Evolutionary conservation across 2,797 vertebrate species (phyloP).

Genomic region (Miichthys miiuy): DNA sequence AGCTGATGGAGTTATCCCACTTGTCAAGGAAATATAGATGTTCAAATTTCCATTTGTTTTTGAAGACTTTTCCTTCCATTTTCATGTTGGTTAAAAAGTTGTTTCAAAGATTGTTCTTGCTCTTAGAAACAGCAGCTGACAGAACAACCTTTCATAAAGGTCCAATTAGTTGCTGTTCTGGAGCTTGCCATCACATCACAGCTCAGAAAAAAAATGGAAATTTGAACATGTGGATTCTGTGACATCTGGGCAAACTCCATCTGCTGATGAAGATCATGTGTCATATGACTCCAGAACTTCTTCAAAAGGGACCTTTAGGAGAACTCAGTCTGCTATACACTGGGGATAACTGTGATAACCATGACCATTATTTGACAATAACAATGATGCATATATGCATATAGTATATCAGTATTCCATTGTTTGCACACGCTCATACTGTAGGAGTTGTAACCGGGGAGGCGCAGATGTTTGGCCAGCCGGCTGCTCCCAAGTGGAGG

Average conservation of each 20-base stretch:
- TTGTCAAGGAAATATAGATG: not conserved
- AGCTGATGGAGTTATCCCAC: not conserved
- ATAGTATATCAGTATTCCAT: conserved; percentile 5
- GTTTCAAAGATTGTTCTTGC: not conserved
- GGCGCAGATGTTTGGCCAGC: conserved; percentile 72
- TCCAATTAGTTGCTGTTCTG: not conserved
- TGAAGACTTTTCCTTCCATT: not conserved
- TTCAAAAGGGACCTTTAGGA: not conserved
- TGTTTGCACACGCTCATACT: conserved; percentile 35
- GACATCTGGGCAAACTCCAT: not conserved
- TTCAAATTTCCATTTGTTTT: too few relatives aligned
- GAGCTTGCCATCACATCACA: not conserved
- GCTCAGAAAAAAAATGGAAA: not conserved
- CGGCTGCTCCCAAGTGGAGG: conserved; percentile 53
- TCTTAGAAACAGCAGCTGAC: not conserved
- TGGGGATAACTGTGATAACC: not conserved
- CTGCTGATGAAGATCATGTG: conserved; percentile 4
- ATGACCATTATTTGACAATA: not conserved
- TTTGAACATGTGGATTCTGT: not conserved
- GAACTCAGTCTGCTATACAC: not conserved
- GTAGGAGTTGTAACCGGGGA: conserved; percentile 37
- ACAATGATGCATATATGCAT: not conserved
- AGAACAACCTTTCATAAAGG: not conserved
- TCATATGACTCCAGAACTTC: not conserved
- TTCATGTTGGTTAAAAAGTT: not conserved